Evolutionary conservation across 2,888 invertebrate species (phyloP), one percentile per base, ranked within the genome.

Genomic region (Aphidoletes aphidimyza): DNA sequence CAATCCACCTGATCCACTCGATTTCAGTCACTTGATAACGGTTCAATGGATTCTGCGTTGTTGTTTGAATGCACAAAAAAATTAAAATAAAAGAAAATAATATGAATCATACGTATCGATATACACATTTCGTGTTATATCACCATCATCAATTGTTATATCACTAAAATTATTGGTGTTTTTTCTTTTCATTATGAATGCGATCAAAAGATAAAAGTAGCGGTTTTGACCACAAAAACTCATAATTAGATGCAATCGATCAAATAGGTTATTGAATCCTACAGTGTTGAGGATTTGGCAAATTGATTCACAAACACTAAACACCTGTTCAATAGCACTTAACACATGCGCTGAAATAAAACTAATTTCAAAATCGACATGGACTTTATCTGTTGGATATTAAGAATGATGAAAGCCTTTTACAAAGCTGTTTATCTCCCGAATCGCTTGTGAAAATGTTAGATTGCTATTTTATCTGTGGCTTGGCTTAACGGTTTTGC

Each of bases 221-320:
- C 34, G 0, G 1, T 11, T 69, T 69, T 69, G 5, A 54, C 26
- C 2, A 54, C 9, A 17, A 2, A 22, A 22, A 5, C 0, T 6
- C 22, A 54, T 54, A 54, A 69, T 69, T 69, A 26, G 30, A 69
- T 69, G 26, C 69, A 69, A 30, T 69, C 14, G 54, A 42, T 42
- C 42, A 14, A 42, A 42, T 6, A 42, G n/a, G n/a, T n/a, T n/a
- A n/a, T n/a, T n/a, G n/a, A n/a, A n/a, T n/a, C n/a, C 47, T 17
- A 54, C n/a, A 22, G 54, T 22, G 3, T 54, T 22, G 3, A n/a
- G n/a, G 54, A 54, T 54, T 22, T 8, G 22, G 22, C 26, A 22
- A 26, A n/a, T 26, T 22, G 22, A 22, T 26, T 8, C 22, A 54
- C 22, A 54, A 30, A 2, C 47, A 47, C 17, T 47, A 47, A 17